A percentile compares a stretch with the other conserved stretches of the same genome.
Evolutionary conservation across 1,140 invertebrate species (phyloP).

Genomic region (Eupeodes corollae): DNA sequence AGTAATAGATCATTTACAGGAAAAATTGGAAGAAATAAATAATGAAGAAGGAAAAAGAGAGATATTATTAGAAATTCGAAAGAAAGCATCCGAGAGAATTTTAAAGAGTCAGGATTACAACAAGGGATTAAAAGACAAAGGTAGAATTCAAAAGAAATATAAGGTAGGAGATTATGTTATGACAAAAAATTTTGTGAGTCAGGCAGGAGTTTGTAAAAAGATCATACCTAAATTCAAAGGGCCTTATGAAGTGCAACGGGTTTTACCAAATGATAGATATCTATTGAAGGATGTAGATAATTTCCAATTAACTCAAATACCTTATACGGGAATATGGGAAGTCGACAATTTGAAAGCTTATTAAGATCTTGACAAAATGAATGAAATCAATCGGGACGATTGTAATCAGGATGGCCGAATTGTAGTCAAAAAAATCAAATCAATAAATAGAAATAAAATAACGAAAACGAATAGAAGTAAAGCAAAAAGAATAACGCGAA

Average conservation of each 20-base stretch:
- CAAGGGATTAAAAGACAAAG: conserved; percentile 3
- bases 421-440: too few relatives aligned
- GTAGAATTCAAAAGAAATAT: conserved; percentile 5
- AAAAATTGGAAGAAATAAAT: not conserved
- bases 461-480: too few relatives aligned
- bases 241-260: conserved; percentile 15
- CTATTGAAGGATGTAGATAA: conserved; percentile 10
- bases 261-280: conserved; percentile 18
- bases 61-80: not conserved
- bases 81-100: not conserved
- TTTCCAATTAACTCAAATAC: too few relatives aligned
- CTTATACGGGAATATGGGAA: too few relatives aligned
- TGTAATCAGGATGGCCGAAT: too few relatives aligned
- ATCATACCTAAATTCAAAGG: conserved; percentile 15
- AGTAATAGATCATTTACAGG: not conserved
- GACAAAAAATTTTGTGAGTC: conserved; percentile 12
- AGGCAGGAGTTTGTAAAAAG: conserved; percentile 13
- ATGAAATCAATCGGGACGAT: too few relatives aligned
- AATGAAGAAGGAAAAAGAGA: too few relatives aligned
- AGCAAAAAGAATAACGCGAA: too few relatives aligned
- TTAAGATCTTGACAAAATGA: too few relatives aligned
- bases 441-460: too few relatives aligned
- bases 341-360: too few relatives aligned
- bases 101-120: not conserved
- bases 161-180: too few relatives aligned